phyloP scores from a whole-genome alignment of 2,113 vertebrate species.

The Corynorhinus townsendii region DNA sequence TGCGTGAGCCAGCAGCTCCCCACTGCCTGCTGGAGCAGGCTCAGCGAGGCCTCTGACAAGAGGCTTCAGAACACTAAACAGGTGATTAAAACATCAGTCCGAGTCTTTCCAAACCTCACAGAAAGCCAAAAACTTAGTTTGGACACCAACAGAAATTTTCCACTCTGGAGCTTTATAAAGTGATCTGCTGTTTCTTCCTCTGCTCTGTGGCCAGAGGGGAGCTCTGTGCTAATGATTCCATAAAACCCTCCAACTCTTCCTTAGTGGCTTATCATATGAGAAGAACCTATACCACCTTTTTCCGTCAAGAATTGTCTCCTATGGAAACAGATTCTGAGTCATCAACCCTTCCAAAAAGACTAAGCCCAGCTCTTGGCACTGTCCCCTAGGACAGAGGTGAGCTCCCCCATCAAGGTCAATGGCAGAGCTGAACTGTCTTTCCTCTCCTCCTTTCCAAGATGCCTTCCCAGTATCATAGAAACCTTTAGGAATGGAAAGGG shows the following conservation, averaged over 20 bases:
- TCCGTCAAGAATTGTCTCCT: constrained; percentile 38
- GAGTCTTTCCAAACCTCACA: constrained; percentile 69
- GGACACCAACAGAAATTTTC: constrained; percentile 73
- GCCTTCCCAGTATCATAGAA: constrained; percentile 40
- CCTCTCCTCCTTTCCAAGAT: constrained; percentile 26
- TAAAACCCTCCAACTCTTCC: constrained; percentile 52
- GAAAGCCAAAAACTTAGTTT: constrained; percentile 74
- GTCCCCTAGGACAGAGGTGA: neutral
- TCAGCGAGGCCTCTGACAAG: constrained; percentile 48
- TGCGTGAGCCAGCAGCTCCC: constrained; percentile 46
- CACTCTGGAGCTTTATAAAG: constrained; percentile 59
- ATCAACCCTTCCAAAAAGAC: constrained; percentile 1
- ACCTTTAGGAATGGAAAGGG: constrained; percentile 31
- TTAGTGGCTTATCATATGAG: constrained; percentile 46
- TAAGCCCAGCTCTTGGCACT: neutral
- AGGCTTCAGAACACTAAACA: constrained; percentile 72
- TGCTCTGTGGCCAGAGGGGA: constrained; percentile 59
- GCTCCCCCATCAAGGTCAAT: constrained; percentile 1
- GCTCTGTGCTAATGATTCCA: constrained; percentile 58
- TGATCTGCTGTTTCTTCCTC: constrained; percentile 57
- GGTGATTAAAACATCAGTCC: constrained; percentile 78
- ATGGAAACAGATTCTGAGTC: constrained; percentile 22
- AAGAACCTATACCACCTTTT: constrained; percentile 42
- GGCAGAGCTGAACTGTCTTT: constrained; percentile 20
- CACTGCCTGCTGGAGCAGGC: constrained; percentile 59